Evolutionary conservation across 2,888 invertebrate genomes (phyloP), one percentile per base, ranked within the genome.

Genomic region (Vesta saturnalis): DNA sequence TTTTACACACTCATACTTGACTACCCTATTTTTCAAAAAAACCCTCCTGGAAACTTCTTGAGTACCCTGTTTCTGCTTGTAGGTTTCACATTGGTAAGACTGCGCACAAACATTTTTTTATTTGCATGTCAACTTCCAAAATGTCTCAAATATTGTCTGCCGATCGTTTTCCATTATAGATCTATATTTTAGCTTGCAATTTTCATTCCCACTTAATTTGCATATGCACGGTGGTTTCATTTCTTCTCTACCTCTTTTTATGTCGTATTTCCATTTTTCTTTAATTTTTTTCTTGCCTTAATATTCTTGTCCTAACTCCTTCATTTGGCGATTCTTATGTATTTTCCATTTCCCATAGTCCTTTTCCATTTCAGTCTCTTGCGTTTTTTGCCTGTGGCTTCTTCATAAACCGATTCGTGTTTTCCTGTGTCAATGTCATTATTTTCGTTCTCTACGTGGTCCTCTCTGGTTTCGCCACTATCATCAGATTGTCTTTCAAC

Each of bases 1-100:
- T 59, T 59, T 59, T 47, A 18, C 59, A 59, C 4, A 59, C 59
- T 8, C 54, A 10, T 21, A 54, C n/a, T 21, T 21, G n/a, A n/a
- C 6, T 54, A 12, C 21, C 21, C n/a, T 3, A 54, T 21, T 21
- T 54, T 10, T 21, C 12, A 54, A 54, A 54, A 12, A 54, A 54
- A 21, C 18, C 16, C 47, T 43, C 15, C 59, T 47, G 21, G 59
- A 59, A 1, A 47, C 19, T 46, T 21, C 21, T 59, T 46, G 14
- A 22, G 18, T 59, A 6, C 47, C 59, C 59, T 46, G 8, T 47
- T 43, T 47, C 59, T 59, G 0, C 14, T 12, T 46, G 47, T 59
- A 22, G 21, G 1, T 21, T 43, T 46, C 19, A 19, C 18, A 8
- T 46, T 46, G 12, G 14, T 8, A 18, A 46, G 47, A 21, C n/a